phyloP scores from a whole-genome alignment of 2,888 invertebrate species.

The Biston stratarius region DNA sequence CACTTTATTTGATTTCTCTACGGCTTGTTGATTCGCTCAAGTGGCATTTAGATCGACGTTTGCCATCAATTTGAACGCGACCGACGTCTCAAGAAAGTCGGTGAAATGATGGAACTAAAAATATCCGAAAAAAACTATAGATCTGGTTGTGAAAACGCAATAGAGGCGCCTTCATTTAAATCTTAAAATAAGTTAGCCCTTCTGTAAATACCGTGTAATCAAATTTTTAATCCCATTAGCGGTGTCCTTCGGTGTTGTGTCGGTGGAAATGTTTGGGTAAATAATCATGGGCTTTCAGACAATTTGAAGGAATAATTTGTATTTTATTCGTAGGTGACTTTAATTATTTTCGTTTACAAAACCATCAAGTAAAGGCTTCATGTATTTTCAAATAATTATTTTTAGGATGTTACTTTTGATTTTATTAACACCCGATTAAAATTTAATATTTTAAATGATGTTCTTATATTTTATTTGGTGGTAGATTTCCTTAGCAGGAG shows the following conservation, averaged over 20 bases:
- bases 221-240: conserved; percentile 71
- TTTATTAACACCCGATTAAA: too few relatives aligned
- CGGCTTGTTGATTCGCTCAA: conserved; percentile 62
- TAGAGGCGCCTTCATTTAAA: neutral
- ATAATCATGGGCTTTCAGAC: conserved; percentile 14
- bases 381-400: too few relatives aligned
- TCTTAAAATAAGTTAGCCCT: neutral
- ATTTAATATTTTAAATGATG: too few relatives aligned
- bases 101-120: neutral
- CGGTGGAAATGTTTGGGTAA: conserved; percentile 12
- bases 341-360: neutral
- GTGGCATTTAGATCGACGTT: conserved; percentile 63
- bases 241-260: conserved; percentile 24
- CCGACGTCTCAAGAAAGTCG: conserved; percentile 1
- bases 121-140: neutral
- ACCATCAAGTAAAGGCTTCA: too few relatives aligned
- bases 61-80: conserved; percentile 58
- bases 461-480: too few relatives aligned
- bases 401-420: too few relatives aligned
- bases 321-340: neutral
- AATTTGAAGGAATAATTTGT: conserved; percentile 3
- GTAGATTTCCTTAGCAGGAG: too few relatives aligned
- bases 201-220: conserved; percentile 53
- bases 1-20: conserved; percentile 47
- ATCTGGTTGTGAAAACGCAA: neutral